Percentiles rank a stretch among this genome's conserved stretches.
phyloP scores from a whole-genome alignment of 2,113 vertebrate species.

The Rhynchopsitta pachyrhyncha region DNA sequence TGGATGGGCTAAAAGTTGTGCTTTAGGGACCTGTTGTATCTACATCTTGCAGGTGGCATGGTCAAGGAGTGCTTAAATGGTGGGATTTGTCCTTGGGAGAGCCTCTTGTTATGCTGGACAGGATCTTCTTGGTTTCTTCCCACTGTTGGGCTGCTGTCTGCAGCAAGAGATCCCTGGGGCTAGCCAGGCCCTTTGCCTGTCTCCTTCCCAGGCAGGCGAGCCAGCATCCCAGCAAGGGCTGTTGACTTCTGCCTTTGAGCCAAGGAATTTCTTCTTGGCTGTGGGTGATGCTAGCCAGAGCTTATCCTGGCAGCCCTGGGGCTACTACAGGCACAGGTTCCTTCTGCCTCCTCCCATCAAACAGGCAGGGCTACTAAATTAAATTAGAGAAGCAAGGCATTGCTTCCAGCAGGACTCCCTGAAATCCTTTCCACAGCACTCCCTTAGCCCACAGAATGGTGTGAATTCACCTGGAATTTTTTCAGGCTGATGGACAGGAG shows the following conservation, averaged over 20 bases:
- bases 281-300: not conserved
- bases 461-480: not conserved
- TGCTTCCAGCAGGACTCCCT: not conserved
- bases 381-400: not conserved
- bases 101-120: not conserved
- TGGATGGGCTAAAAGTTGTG: not conserved
- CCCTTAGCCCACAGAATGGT: not conserved
- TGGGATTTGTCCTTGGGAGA: not conserved
- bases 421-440: not conserved
- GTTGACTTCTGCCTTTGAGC: not conserved
- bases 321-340: fast-evolving
- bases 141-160: not conserved
- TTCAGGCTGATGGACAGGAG: not conserved
- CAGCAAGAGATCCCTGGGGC: not conserved
- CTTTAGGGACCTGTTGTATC: not conserved
- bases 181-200: fast-evolving
- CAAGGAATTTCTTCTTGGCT: not conserved
- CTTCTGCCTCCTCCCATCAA: not conserved
- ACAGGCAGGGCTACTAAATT: not conserved
- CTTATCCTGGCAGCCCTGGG: fast-evolving
- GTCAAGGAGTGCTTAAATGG: not conserved
- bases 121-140: not conserved
- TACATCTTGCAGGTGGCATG: not conserved
- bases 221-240: not conserved
- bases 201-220: not conserved